Conservation (phyloP, 2,888 invertebrate genomes). For the Chrysolina oricalcia region DNA sequence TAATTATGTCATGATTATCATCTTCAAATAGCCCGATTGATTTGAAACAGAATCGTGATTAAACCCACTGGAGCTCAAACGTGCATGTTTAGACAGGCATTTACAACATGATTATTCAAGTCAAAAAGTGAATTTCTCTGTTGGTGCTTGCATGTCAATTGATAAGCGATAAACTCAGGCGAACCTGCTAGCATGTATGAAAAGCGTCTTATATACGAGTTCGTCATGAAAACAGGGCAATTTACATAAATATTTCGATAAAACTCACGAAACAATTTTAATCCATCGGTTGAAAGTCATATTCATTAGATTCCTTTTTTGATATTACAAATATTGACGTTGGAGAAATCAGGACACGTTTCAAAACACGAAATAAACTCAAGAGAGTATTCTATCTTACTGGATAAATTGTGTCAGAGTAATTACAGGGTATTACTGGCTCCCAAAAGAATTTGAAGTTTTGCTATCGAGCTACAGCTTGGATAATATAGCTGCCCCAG, state of each 20-base stretch:
- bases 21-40: not conserved
- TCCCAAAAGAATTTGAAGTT: too few relatives aligned
- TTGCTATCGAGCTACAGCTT: too few relatives aligned
- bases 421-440: too few relatives aligned
- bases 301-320: not conserved
- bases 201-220: slow-evolving; percentile 24
- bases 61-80: not conserved
- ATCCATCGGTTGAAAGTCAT: not conserved
- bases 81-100: slow-evolving; percentile 18
- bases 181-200: slow-evolving; percentile 18
- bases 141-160: slow-evolving; percentile 29
- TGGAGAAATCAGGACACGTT: not conserved
- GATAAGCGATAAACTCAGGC: slow-evolving; percentile 24
- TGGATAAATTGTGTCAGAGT: too few relatives aligned
- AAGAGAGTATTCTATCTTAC: too few relatives aligned
- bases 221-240: slow-evolving; percentile 5
- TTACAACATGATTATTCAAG: slow-evolving; percentile 11
- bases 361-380: not conserved
- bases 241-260: slow-evolving; percentile 29
- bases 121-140: slow-evolving; percentile 32
- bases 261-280: slow-evolving; percentile 18
- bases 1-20: too few relatives aligned
- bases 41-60: not conserved
- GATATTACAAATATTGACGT: not conserved
- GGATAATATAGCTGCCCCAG: too few relatives aligned